Evolutionary conservation across 1,140 invertebrate genomes (phyloP), one percentile per base, ranked within the genome.

Genomic region (Zaprionus inermis): DNA sequence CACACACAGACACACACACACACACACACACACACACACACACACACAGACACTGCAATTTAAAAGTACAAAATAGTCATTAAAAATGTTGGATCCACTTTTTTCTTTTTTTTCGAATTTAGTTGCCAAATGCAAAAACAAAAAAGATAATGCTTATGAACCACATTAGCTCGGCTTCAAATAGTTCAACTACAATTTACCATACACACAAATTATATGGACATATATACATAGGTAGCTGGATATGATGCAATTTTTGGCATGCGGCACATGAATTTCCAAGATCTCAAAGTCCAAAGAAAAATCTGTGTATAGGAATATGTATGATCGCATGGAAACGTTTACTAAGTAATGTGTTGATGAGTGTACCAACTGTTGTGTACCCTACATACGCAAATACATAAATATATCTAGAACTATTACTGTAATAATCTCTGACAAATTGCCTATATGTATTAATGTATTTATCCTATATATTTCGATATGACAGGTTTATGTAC

Each of bases 61-160:
- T 44, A 72, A 78, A 81, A 82, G 80, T 82, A 83, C 80, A 82
- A 82, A 82, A 28, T 28, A 79, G 51, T 54, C 64, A 68, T 76
- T 79, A 60, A 78, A 60, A 56, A 51, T 60, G 32, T 58, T 57
- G 12, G 63, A 70, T 57, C 14, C 22, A 44, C 52, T 44, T 38
- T 36, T 69, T 52, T 57, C 38, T 18, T 55, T 30, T 55, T 38
- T n/a, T 64, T 51, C 3, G 30, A 3, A 12, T 66, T 56, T n/a
- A 34, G 20, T 58, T 57, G 5, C 6, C 14, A 44, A 32, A 41
- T 74, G 70, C 64, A 74, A 74, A 41, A 20, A 52, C 32, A 54
- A 38, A 20, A 59, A 38, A 69, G 5, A 32, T 49, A 49, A 52
- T 59, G 49, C 52, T 46, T 44, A 67, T 58, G 67, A 61, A 73